These are phyloP conservation scores for Edolisoma coerulescens DNA, from an alignment of 2,113 vertebrate species.

Conservation along the genomic window DNA sequence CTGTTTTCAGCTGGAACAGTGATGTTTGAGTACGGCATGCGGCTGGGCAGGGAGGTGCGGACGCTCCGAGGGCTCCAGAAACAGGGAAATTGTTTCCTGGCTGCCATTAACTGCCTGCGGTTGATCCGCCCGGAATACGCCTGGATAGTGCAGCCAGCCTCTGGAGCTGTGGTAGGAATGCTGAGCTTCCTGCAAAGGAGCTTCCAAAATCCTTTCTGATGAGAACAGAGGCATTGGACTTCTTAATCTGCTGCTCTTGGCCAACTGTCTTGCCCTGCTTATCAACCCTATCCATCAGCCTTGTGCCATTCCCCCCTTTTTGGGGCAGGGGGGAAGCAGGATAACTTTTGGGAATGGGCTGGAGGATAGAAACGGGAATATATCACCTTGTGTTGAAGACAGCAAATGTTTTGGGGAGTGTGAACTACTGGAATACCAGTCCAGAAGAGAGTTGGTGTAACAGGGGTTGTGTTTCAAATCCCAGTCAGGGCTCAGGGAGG, in stretches of 20 bases:
- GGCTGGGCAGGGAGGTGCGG: conserved; percentile 89
- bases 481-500: background rate
- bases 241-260: background rate
- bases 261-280: rapidly evolving
- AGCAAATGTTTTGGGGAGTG: background rate
- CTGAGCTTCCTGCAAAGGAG: background rate
- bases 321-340: background rate
- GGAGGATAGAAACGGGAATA: rapidly evolving
- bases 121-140: conserved; percentile 92
- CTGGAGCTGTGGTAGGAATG: conserved; percentile 78
- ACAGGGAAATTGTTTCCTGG: conserved; percentile 91
- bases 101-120: conserved; percentile 89
- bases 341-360: background rate
- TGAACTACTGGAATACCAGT: background rate
- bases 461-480: background rate
- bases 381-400: background rate
- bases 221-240: rapidly evolving
- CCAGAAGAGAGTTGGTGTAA: background rate
- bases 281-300: rapidly evolving
- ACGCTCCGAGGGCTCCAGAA: conserved; percentile 87
- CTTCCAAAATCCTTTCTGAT: background rate
- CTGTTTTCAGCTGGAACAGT: conserved; percentile 81
- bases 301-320: background rate
- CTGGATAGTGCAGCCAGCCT: conserved; percentile 90
- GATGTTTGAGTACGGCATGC: conserved; percentile 96